Evolutionary conservation across 2,797 vertebrate genomes (phyloP).

Genomic region (Anguilla marmorata): DNA sequence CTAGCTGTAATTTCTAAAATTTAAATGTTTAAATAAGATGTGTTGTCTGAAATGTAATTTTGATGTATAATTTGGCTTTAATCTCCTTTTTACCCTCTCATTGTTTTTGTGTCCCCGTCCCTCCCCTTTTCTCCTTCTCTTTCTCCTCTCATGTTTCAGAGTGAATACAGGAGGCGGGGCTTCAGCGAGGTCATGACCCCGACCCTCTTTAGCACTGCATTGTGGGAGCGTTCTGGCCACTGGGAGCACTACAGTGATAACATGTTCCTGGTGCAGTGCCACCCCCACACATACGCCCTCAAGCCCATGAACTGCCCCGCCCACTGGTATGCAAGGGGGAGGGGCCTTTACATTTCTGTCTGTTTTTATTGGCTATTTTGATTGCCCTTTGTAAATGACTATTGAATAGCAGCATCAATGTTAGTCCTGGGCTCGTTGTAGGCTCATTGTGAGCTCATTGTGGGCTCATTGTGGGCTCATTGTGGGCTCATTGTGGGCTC

Average conservation of each 20-base stretch:
- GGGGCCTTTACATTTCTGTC: neutral
- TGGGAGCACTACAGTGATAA: slow-evolving; percentile 90
- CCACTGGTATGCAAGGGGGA: slow-evolving; percentile 79
- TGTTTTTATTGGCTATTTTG: neutral
- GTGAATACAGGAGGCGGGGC: slow-evolving; percentile 82
- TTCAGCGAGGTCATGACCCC: slow-evolving; percentile 92
- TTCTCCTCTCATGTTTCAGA: slow-evolving; percentile 61
- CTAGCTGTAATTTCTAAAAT: too few species aligned
- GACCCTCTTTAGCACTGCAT: slow-evolving; percentile 80
- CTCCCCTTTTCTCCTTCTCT: slow-evolving; percentile 41
- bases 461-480: too few species aligned
- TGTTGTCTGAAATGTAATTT: neutral
- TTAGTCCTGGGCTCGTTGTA: neutral
- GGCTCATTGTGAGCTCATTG: too few species aligned
- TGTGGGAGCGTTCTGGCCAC: slow-evolving; percentile 92
- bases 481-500: too few species aligned
- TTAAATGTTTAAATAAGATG: too few species aligned
- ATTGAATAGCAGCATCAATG: neutral
- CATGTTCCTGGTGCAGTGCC: slow-evolving; percentile 83
- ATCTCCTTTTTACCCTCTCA: neutral
- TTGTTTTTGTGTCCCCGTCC: neutral
- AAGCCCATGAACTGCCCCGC: slow-evolving; percentile 98
- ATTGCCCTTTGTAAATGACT: neutral
- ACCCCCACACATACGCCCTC: slow-evolving; percentile 79
- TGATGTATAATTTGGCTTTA: neutral